phyloP scores from a whole-genome alignment of 2,888 invertebrate species.

The Cylindroiulus punctatus region DNA sequence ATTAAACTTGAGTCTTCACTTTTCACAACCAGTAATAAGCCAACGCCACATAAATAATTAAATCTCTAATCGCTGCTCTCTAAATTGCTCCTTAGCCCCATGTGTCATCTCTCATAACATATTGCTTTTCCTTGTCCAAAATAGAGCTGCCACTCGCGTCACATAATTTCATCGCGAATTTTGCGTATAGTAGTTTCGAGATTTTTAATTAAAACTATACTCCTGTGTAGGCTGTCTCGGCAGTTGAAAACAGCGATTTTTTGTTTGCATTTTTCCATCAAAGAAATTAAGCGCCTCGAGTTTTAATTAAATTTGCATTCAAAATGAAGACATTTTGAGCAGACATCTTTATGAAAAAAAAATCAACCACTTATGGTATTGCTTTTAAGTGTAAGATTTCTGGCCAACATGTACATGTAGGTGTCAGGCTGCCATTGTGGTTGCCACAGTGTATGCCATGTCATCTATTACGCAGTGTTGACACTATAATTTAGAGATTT shows the following conservation, averaged over 20 bases:
- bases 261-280: background rate
- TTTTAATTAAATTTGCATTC: slow-evolving; percentile 45
- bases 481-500: no score
- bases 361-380: background rate
- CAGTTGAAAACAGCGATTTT: background rate
- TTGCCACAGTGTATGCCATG: background rate
- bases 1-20: background rate
- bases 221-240: background rate
- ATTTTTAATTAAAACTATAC: slow-evolving; percentile 34
- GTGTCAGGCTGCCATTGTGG: background rate
- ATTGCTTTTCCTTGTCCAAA: slow-evolving; percentile 12
- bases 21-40: background rate
- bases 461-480: no score
- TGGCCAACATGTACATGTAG: no score
- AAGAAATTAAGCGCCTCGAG: slow-evolving; percentile 1
- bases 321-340: background rate
- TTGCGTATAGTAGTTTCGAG: background rate
- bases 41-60: background rate
- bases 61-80: slow-evolving; percentile 43
- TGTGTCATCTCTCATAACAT: slow-evolving; percentile 28
- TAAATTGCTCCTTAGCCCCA: slow-evolving; percentile 39
- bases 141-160: background rate
- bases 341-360: slow-evolving; percentile 25
- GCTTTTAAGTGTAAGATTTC: background rate
- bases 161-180: slow-evolving; percentile 31